Evolutionary conservation across 2,113 vertebrate genomes (phyloP).

Genomic region (Tyto alba): DNA sequence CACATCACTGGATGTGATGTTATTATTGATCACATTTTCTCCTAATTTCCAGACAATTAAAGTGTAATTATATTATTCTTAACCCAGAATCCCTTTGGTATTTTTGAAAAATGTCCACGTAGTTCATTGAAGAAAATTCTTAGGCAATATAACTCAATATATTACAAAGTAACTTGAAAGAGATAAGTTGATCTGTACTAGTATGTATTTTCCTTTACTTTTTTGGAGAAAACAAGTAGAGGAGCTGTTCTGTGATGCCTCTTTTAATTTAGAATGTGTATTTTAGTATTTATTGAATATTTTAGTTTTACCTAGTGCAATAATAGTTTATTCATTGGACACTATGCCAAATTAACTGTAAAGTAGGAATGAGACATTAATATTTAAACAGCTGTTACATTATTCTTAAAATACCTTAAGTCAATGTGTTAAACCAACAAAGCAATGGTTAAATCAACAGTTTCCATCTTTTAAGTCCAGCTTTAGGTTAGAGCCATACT

Average conservation of each 20-base stretch:
- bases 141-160: background rate
- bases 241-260: background rate
- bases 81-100: background rate
- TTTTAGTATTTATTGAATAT: background rate
- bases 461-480: background rate
- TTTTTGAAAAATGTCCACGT: background rate
- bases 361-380: background rate
- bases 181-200: background rate
- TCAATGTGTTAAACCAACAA: background rate
- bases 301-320: background rate
- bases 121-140: background rate
- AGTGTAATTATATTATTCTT: background rate
- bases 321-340: background rate
- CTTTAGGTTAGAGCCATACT: background rate
- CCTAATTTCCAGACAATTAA: background rate
- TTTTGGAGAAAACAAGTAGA: background rate
- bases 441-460: background rate
- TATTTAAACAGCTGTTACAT: background rate
- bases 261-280: background rate
- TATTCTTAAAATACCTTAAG: background rate
- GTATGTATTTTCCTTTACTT: background rate
- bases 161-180: background rate
- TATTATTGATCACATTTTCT: background rate
- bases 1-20: background rate
- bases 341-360: background rate